phyloP scores from a whole-genome alignment of 2,113 vertebrate genomes.

The Paracyprichromis sp. region DNA sequence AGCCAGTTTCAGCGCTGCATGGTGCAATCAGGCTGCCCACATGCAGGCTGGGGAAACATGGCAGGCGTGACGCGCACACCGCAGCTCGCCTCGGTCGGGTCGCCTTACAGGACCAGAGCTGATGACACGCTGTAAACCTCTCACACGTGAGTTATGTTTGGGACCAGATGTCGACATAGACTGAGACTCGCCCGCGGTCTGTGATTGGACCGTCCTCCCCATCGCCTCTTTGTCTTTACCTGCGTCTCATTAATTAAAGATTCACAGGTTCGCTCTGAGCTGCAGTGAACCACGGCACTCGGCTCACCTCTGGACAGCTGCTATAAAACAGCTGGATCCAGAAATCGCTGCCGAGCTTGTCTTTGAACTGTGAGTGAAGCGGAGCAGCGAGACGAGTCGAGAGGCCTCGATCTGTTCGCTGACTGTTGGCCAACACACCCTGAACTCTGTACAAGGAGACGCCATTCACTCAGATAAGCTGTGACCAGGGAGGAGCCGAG shows the following conservation, averaged over 20 bases:
- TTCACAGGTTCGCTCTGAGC: neutral
- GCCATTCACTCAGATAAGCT: neutral
- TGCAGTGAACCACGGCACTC: neutral
- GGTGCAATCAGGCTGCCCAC: neutral
- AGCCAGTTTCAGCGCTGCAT: neutral
- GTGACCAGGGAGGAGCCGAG: neutral
- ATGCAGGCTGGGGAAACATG: neutral
- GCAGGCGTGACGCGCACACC: neutral
- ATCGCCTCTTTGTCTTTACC: neutral
- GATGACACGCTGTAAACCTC: neutral
- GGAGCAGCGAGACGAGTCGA: neutral
- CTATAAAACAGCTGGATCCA: neutral
- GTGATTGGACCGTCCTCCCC: neutral
- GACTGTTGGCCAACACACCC: neutral
- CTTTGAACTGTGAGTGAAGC: neutral
- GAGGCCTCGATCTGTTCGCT: neutral
- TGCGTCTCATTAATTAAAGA: neutral
- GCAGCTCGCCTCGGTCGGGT: neutral
- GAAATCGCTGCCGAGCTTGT: accelerated
- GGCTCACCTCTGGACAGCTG: neutral
- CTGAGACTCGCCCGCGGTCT: neutral
- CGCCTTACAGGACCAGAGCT: neutral
- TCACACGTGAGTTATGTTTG: neutral
- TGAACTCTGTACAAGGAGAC: neutral
- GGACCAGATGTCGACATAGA: neutral